Base-by-base conservation (phyloP, 2,113 vertebrate genomes). In the Phoxinus phoxinus region DNA sequence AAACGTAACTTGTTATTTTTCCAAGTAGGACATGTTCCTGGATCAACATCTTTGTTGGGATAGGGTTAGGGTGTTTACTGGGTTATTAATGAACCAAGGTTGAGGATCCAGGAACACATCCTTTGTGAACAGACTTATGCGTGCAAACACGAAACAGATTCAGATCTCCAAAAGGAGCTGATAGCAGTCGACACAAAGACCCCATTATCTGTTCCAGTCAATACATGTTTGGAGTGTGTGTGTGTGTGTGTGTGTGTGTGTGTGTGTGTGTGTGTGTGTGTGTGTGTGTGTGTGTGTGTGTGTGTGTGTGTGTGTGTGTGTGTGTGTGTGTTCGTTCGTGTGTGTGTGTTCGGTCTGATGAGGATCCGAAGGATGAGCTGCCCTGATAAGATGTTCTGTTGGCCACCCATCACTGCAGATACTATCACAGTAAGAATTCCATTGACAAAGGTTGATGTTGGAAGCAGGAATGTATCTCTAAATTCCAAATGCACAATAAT, bases 161-260 rank as follows among this genome's bases (percentile, higher is more conserved):
- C 37, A 35, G 75, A 84, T 87, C 84, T 86, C 61, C 8, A 85
- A 87, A 85, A 83, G 80, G 75, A 80, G 84, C 78, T n/a, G 89
- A 91, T 86, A 89, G 48, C 41, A 3, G 7, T 19, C 51, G 41
- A 71, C 63, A 85, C 85, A 78, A 81, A 83, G 58, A 44, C 51
- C 53, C 59, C 51, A 69, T 80, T 83, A 37, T 87, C 83, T 87
- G 30, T 56, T 72, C 84, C 35, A 37, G 65, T 27, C 35, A 71
- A 72, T 56, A 48, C 73, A 85, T 65, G 82, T 63, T 78, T 15
- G 58, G 75, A 80, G 63, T 81, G 51, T 48, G n/a, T 76, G 59
- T 81, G 46, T 12, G 37, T 65, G 53, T 78, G 25, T 48, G 44
- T 74, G 30, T 61, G 19, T 61, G 19, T 77, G 30, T 61, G 19